A percentile compares a stretch with the other conserved stretches of the same genome.
These are phyloP conservation scores for Zoanthus solanderi DNA, from an alignment of 92 coral and sea anemone genomes.

Conservation along the genomic window DNA sequence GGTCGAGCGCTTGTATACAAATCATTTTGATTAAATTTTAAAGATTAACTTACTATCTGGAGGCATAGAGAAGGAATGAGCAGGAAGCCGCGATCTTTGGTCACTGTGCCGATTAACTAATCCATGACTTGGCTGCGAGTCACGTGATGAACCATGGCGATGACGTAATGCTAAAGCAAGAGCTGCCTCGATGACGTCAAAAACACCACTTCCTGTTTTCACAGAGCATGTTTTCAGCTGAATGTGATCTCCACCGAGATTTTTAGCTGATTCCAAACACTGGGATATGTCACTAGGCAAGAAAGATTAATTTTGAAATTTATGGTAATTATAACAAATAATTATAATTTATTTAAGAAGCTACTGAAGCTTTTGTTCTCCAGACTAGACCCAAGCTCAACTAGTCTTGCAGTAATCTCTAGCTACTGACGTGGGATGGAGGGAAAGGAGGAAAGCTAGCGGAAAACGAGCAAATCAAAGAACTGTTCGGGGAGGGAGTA, in stretches of 20 bases:
- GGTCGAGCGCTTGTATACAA: no score
- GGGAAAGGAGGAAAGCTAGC: no score
- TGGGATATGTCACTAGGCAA: neutral
- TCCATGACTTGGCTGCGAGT: neutral
- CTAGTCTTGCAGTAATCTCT: no score
- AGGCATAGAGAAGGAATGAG: neutral
- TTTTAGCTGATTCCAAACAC: neutral
- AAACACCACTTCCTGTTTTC: slow-evolving; percentile 50
- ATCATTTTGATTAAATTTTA: neutral
- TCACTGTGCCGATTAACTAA: neutral
- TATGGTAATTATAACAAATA: neutral
- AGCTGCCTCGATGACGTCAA: slow-evolving; percentile 63
- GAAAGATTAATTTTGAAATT: neutral
- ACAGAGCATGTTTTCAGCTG: slow-evolving; percentile 42
- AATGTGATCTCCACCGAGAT: neutral
- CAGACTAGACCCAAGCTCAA: no score
- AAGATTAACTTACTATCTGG: neutral
- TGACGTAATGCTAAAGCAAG: slow-evolving; percentile 58
- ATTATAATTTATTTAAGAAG: no score
- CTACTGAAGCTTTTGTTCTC: no score
- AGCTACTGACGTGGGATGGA: no score
- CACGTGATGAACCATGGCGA: slow-evolving; percentile 10
- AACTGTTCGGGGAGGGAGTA: no score
- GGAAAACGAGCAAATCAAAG: no score
- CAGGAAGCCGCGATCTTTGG: neutral